Evolutionary conservation across 2,113 vertebrate species (phyloP), one percentile per base, ranked within the genome.

Genomic region (Bufo gargarizans): DNA sequence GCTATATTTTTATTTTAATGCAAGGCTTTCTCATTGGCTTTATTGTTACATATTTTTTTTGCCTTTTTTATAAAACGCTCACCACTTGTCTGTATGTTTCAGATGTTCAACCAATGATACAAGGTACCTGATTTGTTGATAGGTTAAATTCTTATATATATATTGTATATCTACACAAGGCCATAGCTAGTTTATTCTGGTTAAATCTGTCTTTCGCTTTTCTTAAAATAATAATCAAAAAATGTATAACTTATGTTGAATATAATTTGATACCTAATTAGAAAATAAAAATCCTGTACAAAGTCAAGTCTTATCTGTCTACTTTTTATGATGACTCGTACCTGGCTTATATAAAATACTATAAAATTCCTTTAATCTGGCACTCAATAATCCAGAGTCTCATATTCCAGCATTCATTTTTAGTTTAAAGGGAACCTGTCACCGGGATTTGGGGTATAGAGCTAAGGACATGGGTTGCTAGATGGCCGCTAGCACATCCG

Each of bases 231-330:
- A 49, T 93, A 94, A 95, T 94, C 93, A 92, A 49, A 74, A 92
- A 49, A 72, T 91, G 91, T 94, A 90, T 95, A 95, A 96, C 92
- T 96, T 96, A 95, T 94, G 92, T 96, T 94, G 92, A 91, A 94
- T 91, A 94, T 91, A 91, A 94, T 95, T 95, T 96, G 93, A 93
- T 96, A 96, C 93, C 91, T 94, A 96, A 95, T 96, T 94, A 80
- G 13, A 45, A 95, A 94, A 90, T 93, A 92, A 91, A 92, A 91
- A 85, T 76, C 74, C 87, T 53, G 22, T 59, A 84, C 49, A 88
- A 19, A 67, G 9, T 49, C 7, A 13, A 50, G 4, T 22, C 22
- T 16, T 45, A 4, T 47, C 22, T 6, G 13, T 47, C 43, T 72
- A 72, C 12, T 16, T 72, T 72, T 71, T 71, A 33, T 72, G 71